Evolutionary conservation across 2,888 invertebrate species (phyloP), one percentile per base, ranked within the genome.

Genomic region (Chirona hameri): DNA sequence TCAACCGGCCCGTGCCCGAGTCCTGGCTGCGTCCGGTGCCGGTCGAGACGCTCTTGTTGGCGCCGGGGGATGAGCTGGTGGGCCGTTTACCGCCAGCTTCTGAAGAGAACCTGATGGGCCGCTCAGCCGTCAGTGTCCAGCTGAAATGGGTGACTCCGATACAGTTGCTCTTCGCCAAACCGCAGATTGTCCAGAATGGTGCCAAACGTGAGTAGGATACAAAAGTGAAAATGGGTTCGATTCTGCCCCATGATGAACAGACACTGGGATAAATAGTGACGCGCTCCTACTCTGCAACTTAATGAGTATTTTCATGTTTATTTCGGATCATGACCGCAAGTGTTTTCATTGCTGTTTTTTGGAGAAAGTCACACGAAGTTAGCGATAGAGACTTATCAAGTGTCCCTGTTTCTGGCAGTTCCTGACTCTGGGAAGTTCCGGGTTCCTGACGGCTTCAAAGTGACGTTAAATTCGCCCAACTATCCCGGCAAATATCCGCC

Each of bases 21-120:
- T 12, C 72, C 18, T 72, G 72, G 72, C 72, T 72, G 31, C 72
- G 72, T 27, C 72, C 72, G 72, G 72, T 72, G 31, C 72, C 72
- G 31, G 0, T 31, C 18, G 29, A 31, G 18, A 29, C 31, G 18
- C 72, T 72, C 18, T 39, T 39, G 39, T 12, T 18, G 52, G 52
- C 52, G 52, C 52, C 18, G 52, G 52, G 10, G 52, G 52, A 12
- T 2, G 52, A 52, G 52, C 52, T 52, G 52, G 10, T 18, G 52
- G 52, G 52, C 5, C 52, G 52, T 1, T 12, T 18, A 52, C 52
- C 52, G 1, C 52, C 52, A 18, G 5, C 52, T 18, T 1, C 18
- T 1, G 15, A 52, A 12, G 52, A 52, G 52, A 12, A 52, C 10
- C 52, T 15, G 52, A 1, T 15, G 52, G 52, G 7, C 52, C 52